These are phyloP conservation scores for Idaea biselata DNA, from an alignment of 2,888 invertebrate species.

Conservation along the genomic window DNA sequence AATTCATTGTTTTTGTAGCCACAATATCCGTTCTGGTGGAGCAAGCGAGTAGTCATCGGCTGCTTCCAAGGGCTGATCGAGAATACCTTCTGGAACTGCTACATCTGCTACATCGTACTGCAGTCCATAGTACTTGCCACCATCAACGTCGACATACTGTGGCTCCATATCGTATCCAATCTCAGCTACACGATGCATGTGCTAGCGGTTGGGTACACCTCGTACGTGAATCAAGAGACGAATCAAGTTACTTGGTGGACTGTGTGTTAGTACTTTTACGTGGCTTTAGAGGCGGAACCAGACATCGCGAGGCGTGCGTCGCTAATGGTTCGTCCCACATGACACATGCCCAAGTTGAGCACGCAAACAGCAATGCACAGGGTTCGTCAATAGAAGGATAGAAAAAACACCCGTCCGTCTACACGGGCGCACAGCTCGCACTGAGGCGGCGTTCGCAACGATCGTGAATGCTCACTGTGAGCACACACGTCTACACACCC, in stretches of 20 bases:
- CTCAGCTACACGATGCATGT: conserved; percentile 47
- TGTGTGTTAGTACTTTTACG: conserved; percentile 32
- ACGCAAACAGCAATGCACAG: too few relatives aligned
- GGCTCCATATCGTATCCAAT: conserved; percentile 45
- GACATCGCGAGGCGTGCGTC: too few relatives aligned
- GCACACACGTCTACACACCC: too few relatives aligned
- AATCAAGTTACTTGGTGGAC: conserved; percentile 21
- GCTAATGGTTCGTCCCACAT: too few relatives aligned
- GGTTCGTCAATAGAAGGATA: too few relatives aligned
- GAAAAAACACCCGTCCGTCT: too few relatives aligned
- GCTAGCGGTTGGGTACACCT: conserved; percentile 36
- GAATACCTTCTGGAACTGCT: conserved; percentile 49
- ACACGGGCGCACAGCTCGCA: too few relatives aligned
- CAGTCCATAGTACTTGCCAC: conserved; percentile 38
- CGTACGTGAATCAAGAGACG: conserved; percentile 26
- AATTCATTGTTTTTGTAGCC: conserved; percentile 29
- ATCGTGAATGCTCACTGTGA: too few relatives aligned
- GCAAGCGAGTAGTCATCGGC: conserved; percentile 26
- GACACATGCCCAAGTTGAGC: too few relatives aligned
- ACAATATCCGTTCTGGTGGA: conserved; percentile 50
- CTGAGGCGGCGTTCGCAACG: too few relatives aligned
- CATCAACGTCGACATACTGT: conserved; percentile 18
- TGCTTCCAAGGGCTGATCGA: conserved; percentile 45
- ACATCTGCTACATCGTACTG: conserved; percentile 43
- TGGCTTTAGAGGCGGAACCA: too few relatives aligned